Conservation (phyloP, 2,888 invertebrate species). For the Phengaris arion region DNA sequence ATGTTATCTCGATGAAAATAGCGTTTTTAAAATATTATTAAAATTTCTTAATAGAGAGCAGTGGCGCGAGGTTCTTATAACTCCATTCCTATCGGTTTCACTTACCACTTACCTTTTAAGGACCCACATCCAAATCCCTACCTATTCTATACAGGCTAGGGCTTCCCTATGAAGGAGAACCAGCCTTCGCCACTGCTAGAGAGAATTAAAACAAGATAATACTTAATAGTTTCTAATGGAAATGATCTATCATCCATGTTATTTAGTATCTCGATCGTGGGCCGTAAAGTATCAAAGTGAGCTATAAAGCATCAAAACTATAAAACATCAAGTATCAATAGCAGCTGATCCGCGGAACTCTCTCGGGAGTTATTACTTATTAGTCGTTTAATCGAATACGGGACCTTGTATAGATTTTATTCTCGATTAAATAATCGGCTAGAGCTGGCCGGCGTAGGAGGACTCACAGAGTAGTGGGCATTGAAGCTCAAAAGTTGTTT, state of each 20-base stretch:
- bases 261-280: not conserved
- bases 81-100: no score
- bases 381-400: conserved; percentile 21
- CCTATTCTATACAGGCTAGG: no score
- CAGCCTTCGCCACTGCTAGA: no score
- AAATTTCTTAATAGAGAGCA: no score
- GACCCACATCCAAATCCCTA: no score
- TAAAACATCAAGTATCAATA: not conserved
- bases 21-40: no score
- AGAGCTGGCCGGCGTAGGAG: conserved; percentile 15
- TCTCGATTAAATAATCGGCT: conserved; percentile 29
- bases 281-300: not conserved
- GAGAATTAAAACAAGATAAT: no score
- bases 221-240: not conserved
- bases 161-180: no score
- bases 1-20: no score
- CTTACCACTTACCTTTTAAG: no score
- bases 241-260: not conserved
- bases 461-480: not conserved
- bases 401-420: conserved; percentile 19
- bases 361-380: conserved; percentile 15
- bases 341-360: not conserved
- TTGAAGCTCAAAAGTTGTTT: not conserved
- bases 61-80: no score
- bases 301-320: not conserved